Evolutionary conservation across 2,113 vertebrate genomes (phyloP).

Genomic region (Indicator indicator): DNA sequence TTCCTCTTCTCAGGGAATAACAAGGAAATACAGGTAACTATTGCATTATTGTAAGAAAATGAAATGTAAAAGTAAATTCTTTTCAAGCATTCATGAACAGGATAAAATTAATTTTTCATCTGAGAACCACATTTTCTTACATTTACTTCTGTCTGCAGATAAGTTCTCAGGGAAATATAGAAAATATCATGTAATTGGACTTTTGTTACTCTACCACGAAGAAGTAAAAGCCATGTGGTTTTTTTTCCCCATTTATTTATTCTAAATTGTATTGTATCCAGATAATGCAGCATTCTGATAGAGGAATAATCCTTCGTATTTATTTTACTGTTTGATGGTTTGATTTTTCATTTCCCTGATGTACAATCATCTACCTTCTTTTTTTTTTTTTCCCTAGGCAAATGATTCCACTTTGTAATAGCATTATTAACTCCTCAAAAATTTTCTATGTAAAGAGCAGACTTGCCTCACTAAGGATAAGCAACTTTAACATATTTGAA

Average conservation of each 20-base stretch:
- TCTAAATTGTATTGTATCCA: background rate
- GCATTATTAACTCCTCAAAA: slow-evolving; percentile 53
- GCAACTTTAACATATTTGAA: background rate
- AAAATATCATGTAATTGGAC: background rate
- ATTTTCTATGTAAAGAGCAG: slow-evolving; percentile 24
- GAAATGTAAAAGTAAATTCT: background rate
- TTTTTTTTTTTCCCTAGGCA: background rate
- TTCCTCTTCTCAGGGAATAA: background rate
- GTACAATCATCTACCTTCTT: background rate
- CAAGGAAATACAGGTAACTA: background rate
- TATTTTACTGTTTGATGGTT: background rate
- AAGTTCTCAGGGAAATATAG: background rate
- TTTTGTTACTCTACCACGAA: background rate
- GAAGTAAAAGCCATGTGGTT: background rate
- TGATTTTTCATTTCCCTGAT: slow-evolving; percentile 11
- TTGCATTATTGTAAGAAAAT: slow-evolving; percentile 2
- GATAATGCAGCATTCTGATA: background rate
- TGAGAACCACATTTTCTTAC: background rate
- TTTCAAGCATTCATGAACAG: background rate
- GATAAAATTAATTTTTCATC: background rate
- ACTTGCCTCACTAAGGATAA: slow-evolving; percentile 8
- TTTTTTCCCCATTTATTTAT: background rate
- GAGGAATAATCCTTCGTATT: background rate
- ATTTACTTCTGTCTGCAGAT: background rate
- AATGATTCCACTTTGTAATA: background rate